Evolutionary conservation across 2,113 vertebrate genomes (phyloP).

Genomic region (Hystrix brachyura): DNA sequence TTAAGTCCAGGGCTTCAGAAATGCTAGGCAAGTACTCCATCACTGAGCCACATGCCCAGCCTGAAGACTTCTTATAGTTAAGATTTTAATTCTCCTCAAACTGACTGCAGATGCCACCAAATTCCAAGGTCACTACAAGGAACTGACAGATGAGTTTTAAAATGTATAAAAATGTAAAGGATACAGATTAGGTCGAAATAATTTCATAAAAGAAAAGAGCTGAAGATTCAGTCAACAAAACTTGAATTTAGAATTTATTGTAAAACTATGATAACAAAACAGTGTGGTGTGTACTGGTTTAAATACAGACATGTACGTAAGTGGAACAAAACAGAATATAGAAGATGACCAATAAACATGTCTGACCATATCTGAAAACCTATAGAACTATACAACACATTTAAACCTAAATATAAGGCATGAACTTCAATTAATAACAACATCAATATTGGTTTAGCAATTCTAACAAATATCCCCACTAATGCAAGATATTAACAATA

Average conservation of each 20-base stretch:
- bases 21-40: too few relatives aligned
- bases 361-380: background rate
- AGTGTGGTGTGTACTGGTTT: background rate
- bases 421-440: background rate
- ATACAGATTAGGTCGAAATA: background rate
- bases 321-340: background rate
- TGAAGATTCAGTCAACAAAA: background rate
- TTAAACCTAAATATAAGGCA: background rate
- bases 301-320: background rate
- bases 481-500: constrained; percentile 21
- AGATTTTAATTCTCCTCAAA: background rate
- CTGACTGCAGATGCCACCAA: background rate
- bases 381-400: background rate
- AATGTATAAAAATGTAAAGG: background rate
- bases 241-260: background rate
- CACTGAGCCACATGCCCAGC: too few relatives aligned
- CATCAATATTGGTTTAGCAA: background rate
- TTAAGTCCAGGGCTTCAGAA: background rate
- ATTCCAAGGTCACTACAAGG: background rate
- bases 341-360: background rate
- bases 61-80: background rate
- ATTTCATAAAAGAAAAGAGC: background rate
- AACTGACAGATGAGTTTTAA: background rate
- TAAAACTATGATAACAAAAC: background rate
- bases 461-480: background rate